Evolutionary conservation across 2,888 invertebrate species (phyloP).

Genomic region (Harmothoe impar): DNA sequence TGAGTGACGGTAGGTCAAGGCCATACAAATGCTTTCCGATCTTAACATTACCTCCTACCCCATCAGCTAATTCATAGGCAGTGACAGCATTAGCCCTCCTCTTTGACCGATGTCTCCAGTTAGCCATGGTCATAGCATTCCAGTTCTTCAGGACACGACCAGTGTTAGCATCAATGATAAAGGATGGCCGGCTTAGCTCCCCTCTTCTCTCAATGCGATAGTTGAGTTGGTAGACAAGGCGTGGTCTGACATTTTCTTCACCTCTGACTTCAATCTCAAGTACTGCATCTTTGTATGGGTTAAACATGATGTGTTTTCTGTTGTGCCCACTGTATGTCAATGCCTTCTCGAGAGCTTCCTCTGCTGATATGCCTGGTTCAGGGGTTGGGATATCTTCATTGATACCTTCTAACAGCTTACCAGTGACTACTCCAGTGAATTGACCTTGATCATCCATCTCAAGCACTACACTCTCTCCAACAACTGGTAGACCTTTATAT

Average conservation of each 20-base stretch:
- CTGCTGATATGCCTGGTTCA: neutral
- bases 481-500: slow-evolving; percentile 71
- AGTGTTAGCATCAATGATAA: slow-evolving; percentile 72
- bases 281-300: slow-evolving; percentile 2
- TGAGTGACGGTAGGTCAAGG: slow-evolving; percentile 68
- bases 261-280: slow-evolving; percentile 27
- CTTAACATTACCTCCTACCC: slow-evolving; percentile 72
- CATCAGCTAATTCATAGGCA: slow-evolving; percentile 37
- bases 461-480: slow-evolving; percentile 71
- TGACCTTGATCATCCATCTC: slow-evolving; percentile 67
- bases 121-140: slow-evolving; percentile 69
- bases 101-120: neutral
- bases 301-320: neutral
- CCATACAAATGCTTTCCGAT: slow-evolving; percentile 71
- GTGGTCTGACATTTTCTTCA: neutral
- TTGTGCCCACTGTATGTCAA: neutral
- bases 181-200: slow-evolving; percentile 69
- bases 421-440: slow-evolving; percentile 70
- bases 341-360: neutral
- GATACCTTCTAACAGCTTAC: slow-evolving; percentile 65
- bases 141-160: slow-evolving; percentile 69
- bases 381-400: slow-evolving; percentile 11
- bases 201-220: slow-evolving; percentile 63
- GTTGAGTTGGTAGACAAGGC: slow-evolving; percentile 63
- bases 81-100: slow-evolving; percentile 3